Evolutionary conservation across 2,888 invertebrate species (phyloP), one percentile per base, ranked within the genome.

Genomic region (Emmelina monodactyla): DNA sequence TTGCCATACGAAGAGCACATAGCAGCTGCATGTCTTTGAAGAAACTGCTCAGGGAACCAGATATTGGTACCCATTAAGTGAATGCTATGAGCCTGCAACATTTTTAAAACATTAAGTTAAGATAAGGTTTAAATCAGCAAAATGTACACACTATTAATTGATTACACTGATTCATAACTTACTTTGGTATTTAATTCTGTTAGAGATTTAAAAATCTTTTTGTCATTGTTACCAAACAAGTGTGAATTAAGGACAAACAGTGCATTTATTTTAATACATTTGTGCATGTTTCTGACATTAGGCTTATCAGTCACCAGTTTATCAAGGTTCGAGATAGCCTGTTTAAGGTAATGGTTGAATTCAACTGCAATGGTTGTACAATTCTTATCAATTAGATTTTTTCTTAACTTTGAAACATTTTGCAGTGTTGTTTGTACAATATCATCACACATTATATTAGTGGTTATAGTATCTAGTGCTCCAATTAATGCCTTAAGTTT

Each of bases 31-130:
- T 86, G 83, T 46, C 84, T 83, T 31, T 82, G 67, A 2, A 97
- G 78, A 67, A 96, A 97, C 47, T 85, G 83, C 58, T 89, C 90
- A 0, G 96, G 92, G 53, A 89, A 87, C 94, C 94, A 97, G 35
- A 92, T 64, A 11, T 90, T 82, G 55, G 91, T 91, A 1, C 92
- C 94, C 38, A 86, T 82, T 19, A 97, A 68, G 31, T 88, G 87
- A 38, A 94, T 86, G 19, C 89, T 89, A 44, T 90, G 89, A 30
- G 90, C 84, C 85, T 91, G 60, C 10, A 73, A 73, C 45, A 45
- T 30, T 38, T n/a, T 3, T 25, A 12, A 35, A 37, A 37, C 34
- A 32, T 15, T 6, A 19, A 19, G 19, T 19, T 19, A 19, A 19
- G 9, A 19, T 19, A 19, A 6, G 9, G 5, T 6, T 9, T 5